Evolutionary conservation across 2,113 vertebrate genomes (phyloP), one percentile per base, ranked within the genome.

Genomic region (Dolichotis patagonum): DNA sequence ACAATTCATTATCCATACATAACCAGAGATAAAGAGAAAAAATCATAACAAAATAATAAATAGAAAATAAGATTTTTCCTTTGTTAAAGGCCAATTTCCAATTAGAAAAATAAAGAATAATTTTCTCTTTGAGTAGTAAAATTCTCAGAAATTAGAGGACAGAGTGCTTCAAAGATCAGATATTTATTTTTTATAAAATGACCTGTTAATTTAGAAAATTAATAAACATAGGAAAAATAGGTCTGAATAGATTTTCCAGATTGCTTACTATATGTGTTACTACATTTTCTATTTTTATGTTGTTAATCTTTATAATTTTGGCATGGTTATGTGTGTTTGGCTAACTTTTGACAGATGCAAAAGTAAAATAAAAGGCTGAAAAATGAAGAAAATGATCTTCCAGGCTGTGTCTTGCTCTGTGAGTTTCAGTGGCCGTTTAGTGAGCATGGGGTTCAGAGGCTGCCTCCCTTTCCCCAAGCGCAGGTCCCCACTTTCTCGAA

Each of bases 101-200:
- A 26, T 78, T 85, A 65, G 28, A 49, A 56, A 49, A 69, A 54
- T 89, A 56, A 91, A 88, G 85, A 62, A 62, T 77, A 96, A 71
- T 49, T 89, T 92, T 24, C 20, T n/a, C 9, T 63, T 5, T 8
- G 2, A 82, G 8, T 92, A 75, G 69, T 56, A 41, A 38, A 62
- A 56, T 86, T 30, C 5, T 86, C 82, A 85, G 16, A 86, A 82
- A 83, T 54, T 71, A 49, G 12, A 89, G 43, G 9, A 20, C 1
- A 89, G 52, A 83, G 65, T 62, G 8, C 22, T 82, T 10, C 49
- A 82, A 92, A 54, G 16, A 11, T 62, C 12, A 78, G 2, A 32
- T 52, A 56, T 9, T 46, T 49, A 13, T 88, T 77, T 46, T 80
- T 56, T 10, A 14, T 41, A 85, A 82, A 67, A 67, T 82, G 16